These are phyloP conservation scores for Ursus arctos DNA, from an alignment of 2,113 vertebrate genomes.

Conservation along the genomic window DNA sequence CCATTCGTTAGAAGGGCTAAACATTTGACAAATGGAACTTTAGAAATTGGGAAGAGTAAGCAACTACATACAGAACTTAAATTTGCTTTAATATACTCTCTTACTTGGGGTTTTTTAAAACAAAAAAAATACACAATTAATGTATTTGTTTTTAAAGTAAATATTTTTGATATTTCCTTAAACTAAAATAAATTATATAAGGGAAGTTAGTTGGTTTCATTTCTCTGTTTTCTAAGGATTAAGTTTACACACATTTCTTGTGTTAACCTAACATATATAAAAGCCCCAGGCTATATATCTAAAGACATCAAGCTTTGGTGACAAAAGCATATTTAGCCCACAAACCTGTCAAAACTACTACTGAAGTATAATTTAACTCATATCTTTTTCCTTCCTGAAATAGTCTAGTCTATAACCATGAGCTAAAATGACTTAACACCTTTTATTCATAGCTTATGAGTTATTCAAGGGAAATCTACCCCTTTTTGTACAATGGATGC, in stretches of 20 bases:
- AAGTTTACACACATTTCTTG: conserved; percentile 66
- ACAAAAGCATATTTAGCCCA: conserved; percentile 39
- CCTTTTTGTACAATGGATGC: conserved; percentile 67
- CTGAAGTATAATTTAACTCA: conserved; percentile 56
- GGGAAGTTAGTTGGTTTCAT: conserved; percentile 75
- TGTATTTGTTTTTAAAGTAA: conserved; percentile 66
- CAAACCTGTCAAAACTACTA: conserved; percentile 61
- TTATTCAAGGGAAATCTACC: conserved; percentile 73
- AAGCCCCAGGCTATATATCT: conserved; percentile 30
- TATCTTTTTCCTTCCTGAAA: conserved; percentile 61
- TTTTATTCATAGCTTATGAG: conserved; percentile 74
- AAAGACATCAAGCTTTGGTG: neutral
- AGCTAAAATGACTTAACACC: conserved; percentile 64
- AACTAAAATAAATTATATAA: conserved; percentile 73
- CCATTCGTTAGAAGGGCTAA: neutral
- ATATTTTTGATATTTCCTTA: conserved; percentile 60
- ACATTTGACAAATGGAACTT: conserved; percentile 6
- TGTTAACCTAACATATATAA: conserved; percentile 44
- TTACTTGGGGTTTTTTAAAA: conserved; percentile 54
- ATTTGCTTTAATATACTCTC: conserved; percentile 52
- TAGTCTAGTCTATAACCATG: conserved; percentile 19
- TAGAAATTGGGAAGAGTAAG: conserved; percentile 37
- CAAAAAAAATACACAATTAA: conserved; percentile 31
- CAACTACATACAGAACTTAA: neutral
- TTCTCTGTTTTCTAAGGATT: conserved; percentile 75